These are phyloP conservation scores for Drosophila acutilabella DNA, from an alignment of 2,888 invertebrate genomes.

Conservation along the genomic window DNA sequence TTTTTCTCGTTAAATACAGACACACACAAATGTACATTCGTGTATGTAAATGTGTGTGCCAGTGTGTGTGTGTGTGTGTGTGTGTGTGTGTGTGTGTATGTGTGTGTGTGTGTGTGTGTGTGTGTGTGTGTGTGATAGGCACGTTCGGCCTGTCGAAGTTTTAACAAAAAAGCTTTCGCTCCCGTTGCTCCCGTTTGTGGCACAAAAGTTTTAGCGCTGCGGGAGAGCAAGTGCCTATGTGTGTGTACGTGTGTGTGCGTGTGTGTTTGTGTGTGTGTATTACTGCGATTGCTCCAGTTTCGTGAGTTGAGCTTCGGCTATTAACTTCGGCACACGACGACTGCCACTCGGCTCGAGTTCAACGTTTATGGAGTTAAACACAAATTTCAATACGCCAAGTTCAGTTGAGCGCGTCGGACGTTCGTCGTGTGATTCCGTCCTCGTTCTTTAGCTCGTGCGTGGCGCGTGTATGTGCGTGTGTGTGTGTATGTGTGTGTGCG, in stretches of 20 bases:
- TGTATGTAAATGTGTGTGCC: slow-evolving; percentile 18
- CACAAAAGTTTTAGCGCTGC: slow-evolving; percentile 38
- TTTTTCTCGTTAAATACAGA: slow-evolving; percentile 66
- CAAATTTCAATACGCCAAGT: slow-evolving; percentile 80
- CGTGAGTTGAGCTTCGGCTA: slow-evolving; percentile 43
- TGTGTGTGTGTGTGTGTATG: slow-evolving; percentile 18
- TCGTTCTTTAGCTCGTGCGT: slow-evolving; percentile 16
- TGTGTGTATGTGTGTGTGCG: slow-evolving; percentile 49
- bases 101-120: slow-evolving; percentile 14
- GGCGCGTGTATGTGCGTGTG: slow-evolving; percentile 40
- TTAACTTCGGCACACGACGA: slow-evolving; percentile 30
- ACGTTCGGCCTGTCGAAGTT: slow-evolving; percentile 58
- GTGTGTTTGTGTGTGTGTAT: slow-evolving; percentile 33
- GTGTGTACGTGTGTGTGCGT: slow-evolving; percentile 16
- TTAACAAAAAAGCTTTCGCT: slow-evolving; percentile 73
- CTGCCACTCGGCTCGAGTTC: slow-evolving; percentile 51
- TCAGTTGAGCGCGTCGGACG: slow-evolving; percentile 83
- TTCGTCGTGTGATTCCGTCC: slow-evolving; percentile 57
- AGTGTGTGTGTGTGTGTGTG: neutral
- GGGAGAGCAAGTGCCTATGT: slow-evolving; percentile 49
- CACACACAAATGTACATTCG: slow-evolving; percentile 23
- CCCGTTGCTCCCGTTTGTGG: slow-evolving; percentile 61
- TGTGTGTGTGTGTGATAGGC: slow-evolving; percentile 31
- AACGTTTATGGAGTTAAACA: slow-evolving; percentile 54
- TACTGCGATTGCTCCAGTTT: slow-evolving; percentile 73